Conservation (phyloP, 2,797 vertebrate genomes). For the Helostoma temminkii region DNA sequence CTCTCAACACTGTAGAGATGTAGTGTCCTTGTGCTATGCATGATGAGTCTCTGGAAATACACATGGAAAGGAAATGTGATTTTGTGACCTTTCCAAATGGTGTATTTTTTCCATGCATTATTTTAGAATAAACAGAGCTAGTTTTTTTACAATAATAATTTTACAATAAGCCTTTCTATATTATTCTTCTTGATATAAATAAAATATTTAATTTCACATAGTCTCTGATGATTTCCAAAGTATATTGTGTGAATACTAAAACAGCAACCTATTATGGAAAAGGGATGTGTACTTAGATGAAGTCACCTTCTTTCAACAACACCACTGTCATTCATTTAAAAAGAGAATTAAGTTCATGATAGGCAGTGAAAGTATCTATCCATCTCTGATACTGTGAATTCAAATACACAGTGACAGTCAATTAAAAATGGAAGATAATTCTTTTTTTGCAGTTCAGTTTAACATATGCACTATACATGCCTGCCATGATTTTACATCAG, state of each 20-base stretch:
- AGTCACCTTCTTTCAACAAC: constrained; percentile 80
- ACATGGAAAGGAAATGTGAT: constrained; percentile 29
- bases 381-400: constrained; percentile 78
- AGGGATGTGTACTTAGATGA: constrained; percentile 65
- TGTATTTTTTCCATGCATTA: constrained; percentile 14
- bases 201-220: constrained; percentile 19
- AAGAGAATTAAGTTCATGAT: constrained; percentile 85
- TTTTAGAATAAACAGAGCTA: constrained; percentile 16
- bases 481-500: constrained; percentile 78
- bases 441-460: constrained; percentile 76
- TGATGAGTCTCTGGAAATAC: constrained; percentile 44
- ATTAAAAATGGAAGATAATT: constrained; percentile 88
- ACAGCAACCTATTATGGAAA: constrained; percentile 68
- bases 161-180: constrained; percentile 1
- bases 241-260: constrained; percentile 49
- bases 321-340: constrained; percentile 83
- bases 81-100: constrained; percentile 26
- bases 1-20: constrained; percentile 51
- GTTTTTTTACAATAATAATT: no score
- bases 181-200: constrained; percentile 37
- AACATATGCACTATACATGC: constrained; percentile 78
- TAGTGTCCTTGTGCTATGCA: constrained; percentile 45
- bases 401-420: constrained; percentile 84
- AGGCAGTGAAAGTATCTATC: constrained; percentile 82
- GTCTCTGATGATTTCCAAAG: constrained; percentile 39